A percentile compares a stretch with the other conserved stretches of the same genome.
phyloP scores from a whole-genome alignment of 2,888 invertebrate species.

The Venusia cambrica region DNA sequence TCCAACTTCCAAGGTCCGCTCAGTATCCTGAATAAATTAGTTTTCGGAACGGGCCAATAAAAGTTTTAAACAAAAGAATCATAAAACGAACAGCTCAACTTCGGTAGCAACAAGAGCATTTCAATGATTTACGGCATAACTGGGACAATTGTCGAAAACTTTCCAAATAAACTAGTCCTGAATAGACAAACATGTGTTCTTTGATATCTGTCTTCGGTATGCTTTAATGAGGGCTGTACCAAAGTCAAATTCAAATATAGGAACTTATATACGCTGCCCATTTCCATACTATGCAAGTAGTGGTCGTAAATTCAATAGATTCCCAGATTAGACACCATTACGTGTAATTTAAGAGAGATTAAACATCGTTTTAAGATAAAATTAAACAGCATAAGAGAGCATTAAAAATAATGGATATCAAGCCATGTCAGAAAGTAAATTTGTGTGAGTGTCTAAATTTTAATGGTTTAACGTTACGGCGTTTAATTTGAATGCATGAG shows the following conservation, averaged over 20 bases:
- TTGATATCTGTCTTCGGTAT: conserved; percentile 29
- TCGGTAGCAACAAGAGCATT: conserved; percentile 71
- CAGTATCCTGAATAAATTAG: conserved; percentile 76
- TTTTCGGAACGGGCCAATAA: conserved; percentile 76
- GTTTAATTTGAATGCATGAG: conserved; percentile 3
- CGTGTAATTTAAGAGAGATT: conserved; percentile 21
- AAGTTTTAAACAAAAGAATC: conserved; percentile 80
- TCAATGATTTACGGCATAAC: conserved; percentile 70
- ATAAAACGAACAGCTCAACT: conserved; percentile 71
- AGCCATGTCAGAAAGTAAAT: conserved; percentile 8
- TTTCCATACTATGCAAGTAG: conserved; percentile 10
- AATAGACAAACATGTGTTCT: conserved; percentile 68
- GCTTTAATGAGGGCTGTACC: conserved; percentile 19
- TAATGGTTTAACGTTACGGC: conserved; percentile 4
- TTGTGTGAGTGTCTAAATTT: conserved; percentile 5
- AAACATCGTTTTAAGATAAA: conserved; percentile 17
- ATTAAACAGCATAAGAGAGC: conserved; percentile 14
- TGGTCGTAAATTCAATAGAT: conserved; percentile 20
- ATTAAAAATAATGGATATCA: conserved; percentile 14
- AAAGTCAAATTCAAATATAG: conserved; percentile 29
- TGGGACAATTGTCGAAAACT: conserved; percentile 68
- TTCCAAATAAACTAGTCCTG: conserved; percentile 71
- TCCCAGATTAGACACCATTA: conserved; percentile 21
- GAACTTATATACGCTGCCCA: conserved; percentile 32
- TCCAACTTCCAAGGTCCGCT: conserved; percentile 63